Evolutionary conservation across 2,888 invertebrate species (phyloP), one percentile per base, ranked within the genome.

Genomic region (Rhagonycha lutea): DNA sequence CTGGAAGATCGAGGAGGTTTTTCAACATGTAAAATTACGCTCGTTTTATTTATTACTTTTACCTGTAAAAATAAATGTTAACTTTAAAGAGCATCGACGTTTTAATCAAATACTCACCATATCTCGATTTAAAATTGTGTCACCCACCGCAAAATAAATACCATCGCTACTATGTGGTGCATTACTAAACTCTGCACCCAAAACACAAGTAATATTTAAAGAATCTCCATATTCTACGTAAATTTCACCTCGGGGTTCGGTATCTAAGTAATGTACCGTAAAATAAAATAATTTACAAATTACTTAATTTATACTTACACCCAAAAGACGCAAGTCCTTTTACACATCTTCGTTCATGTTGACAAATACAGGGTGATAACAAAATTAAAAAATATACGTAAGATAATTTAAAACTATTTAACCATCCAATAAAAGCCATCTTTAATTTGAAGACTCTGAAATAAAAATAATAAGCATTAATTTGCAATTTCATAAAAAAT

Each of bases 141-240:
- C 80, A 74, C 87, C 86, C 69, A 87, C 87, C 80, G 84, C 85
- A 83, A 91, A 91, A 68, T 86, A 84, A 67, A 92, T 85, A 80
- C 88, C 82, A 10, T 80, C 80, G 78, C 89, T 88, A 2, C 47
- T 47, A 47, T 47, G 47, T 2, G 47, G 47, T n/a, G n/a, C n/a
- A 47, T 47, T 47, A n/a, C 47, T 47, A 7, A 47, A 47, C 67
- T 88, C 86, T 77, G 90, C 88, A 82, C 90, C 87, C 67, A 93
- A 88, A 75, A 91, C 88, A 86, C 94, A 94, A 76, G 88, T 90
- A 81, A 94, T 90, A 83, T 91, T 90, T 82, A 94, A 86, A 2
- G 92, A 89, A 23, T 90, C 83, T 1, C 94, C 93, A 83, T 91
- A 89, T 79, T 89, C 88, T 70, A 94, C 85, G 72, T 88, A 85